These are phyloP conservation scores for Typhlichthys eigenmanni DNA, from an alignment of 2,797 vertebrate genomes.

Conservation along the genomic window DNA sequence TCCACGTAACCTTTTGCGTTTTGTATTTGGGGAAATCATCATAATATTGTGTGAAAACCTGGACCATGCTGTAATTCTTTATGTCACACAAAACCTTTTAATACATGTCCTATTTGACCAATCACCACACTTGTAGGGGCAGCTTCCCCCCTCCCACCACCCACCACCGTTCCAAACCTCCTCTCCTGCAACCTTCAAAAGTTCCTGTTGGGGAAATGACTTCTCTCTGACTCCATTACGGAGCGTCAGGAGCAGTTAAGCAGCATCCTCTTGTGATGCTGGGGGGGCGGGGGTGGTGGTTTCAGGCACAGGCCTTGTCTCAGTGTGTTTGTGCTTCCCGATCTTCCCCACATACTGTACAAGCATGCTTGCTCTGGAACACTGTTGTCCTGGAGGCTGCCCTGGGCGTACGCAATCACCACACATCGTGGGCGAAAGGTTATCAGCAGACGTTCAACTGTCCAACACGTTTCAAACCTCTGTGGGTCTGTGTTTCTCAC, in stretches of 20 bases:
- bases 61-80: conserved; percentile 19
- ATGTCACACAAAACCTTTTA: conserved; percentile 35
- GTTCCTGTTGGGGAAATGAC: conserved; percentile 43
- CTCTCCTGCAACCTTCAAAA: conserved; percentile 35
- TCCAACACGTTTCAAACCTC: conserved; percentile 4
- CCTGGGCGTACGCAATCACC: conserved; percentile 75
- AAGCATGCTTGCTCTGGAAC: conserved; percentile 86
- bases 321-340: conserved; percentile 81
- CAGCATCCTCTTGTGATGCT: conserved; percentile 44
- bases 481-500: background rate
- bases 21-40: conserved; percentile 7
- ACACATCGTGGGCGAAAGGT: conserved; percentile 78
- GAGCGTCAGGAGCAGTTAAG: conserved; percentile 50
- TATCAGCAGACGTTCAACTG: background rate
- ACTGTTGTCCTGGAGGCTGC: conserved; percentile 79
- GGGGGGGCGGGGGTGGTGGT: conserved; percentile 34
- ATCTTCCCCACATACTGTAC: conserved; percentile 78
- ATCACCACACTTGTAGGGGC: conserved; percentile 15
- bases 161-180: conserved; percentile 13
- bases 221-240: conserved; percentile 53
- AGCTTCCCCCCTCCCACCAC: conserved; percentile 10
- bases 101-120: conserved; percentile 31
- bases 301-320: conserved; percentile 81
- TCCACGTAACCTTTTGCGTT: conserved; percentile 23
- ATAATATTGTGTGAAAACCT: conserved; percentile 17